Percentiles rank a stretch among this genome's conserved stretches.
These are phyloP conservation scores for Sebastes fasciatus DNA, from an alignment of 2,113 vertebrate species.

Conservation along the genomic window DNA sequence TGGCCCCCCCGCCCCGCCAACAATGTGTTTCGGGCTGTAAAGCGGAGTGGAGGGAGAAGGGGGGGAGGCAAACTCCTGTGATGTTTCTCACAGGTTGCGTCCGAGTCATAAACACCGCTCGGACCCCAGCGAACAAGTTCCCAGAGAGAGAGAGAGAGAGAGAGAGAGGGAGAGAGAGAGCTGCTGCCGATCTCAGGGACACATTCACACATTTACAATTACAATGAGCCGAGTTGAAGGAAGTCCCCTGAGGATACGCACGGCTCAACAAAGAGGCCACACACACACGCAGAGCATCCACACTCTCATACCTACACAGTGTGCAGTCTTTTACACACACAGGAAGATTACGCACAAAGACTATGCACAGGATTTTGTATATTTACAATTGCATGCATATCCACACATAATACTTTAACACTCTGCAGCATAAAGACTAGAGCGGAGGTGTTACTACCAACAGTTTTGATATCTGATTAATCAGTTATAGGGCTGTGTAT, in stretches of 20 bases:
- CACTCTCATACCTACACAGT: constrained; percentile 40
- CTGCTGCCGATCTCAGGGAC: constrained; percentile 55
- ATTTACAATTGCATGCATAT: neutral
- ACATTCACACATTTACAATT: constrained; percentile 73
- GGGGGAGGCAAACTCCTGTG: constrained; percentile 40
- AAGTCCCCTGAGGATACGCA: constrained; percentile 61
- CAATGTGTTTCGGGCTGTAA: constrained; percentile 68
- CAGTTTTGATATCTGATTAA: neutral
- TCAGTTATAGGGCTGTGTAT: too few relatives aligned
- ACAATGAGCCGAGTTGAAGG: constrained; percentile 65
- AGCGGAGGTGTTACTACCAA: neutral
- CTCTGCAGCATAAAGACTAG: neutral
- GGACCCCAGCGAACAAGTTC: constrained; percentile 44
- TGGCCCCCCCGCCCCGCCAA: constrained; percentile 24
- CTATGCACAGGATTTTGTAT: neutral
- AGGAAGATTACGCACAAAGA: constrained; percentile 16
- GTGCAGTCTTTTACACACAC: constrained; percentile 14
- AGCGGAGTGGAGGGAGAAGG: constrained; percentile 34
- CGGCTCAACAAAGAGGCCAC: constrained; percentile 62
- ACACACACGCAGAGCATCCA: constrained; percentile 37
- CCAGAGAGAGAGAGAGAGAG: constrained; percentile 36
- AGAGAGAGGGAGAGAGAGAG: constrained; percentile 20
- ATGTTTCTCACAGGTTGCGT: constrained; percentile 75
- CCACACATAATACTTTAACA: neutral
- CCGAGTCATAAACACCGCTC: constrained; percentile 53